Evolutionary conservation across 2,113 vertebrate genomes (phyloP), one percentile per base, ranked within the genome.

Genomic region (Pygoscelis antarcticus): DNA sequence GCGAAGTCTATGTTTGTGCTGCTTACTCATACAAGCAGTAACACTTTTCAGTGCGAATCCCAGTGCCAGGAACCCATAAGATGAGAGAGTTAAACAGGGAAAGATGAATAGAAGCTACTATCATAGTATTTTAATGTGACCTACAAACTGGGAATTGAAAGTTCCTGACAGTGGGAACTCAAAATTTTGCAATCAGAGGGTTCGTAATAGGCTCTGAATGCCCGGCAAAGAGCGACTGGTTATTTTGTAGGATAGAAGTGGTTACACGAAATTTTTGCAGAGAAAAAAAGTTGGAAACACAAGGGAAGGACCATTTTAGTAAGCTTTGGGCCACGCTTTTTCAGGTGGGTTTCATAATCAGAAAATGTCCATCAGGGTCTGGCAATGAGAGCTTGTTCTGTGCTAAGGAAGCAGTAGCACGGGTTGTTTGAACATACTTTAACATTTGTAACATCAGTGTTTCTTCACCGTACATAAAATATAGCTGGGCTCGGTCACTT

Each of bases 141-240:
- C 96, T 97, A 93, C 91, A 97, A 98, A 95, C 61, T 40, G 54
- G 61, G 38, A 91, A 95, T 90, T 94, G 46, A 89, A 70, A 74
- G 51, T 18, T 62, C 25, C 68, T 91, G 64, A 85, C 88, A 87
- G 49, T 40, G 25, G 70, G 84, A 96, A 91, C 49, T 91, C 83
- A 90, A 75, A 84, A 75, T 65, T 89, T 91, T 88, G 75, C 81
- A 84, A 58, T 94, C 54, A 77, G 47, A 89, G 38, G 36, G 44
- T 40, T 79, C 12, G 4, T 91, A 94, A 68, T 16, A 79, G 27
- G 83, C 74, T 93, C 78, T 54, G 77, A 93, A 72, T 3, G 15
- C 30, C 32, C 90, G 82, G 83, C 17, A 57, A 94, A 65, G 23
- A 27, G 13, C 7, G 7, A 81, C 55, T 34, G 21, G 65, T 69